phyloP scores from a whole-genome alignment of 2,888 invertebrate genomes.

The Strigamia maritima region DNA sequence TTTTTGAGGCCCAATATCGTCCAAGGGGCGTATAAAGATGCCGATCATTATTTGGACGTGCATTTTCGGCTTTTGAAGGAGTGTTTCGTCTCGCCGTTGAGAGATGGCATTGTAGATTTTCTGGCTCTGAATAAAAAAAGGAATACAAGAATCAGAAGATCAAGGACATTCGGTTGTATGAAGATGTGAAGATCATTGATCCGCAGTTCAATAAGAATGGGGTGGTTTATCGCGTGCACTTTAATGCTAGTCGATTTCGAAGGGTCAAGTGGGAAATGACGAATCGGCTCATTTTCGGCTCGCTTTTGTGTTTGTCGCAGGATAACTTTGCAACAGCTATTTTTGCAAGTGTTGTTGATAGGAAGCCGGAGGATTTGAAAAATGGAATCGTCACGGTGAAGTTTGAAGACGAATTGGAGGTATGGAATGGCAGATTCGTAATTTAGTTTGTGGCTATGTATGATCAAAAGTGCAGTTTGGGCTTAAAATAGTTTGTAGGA shows the following conservation, averaged over 20 bases:
- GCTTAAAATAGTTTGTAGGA: no score
- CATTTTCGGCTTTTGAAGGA: constrained; percentile 53
- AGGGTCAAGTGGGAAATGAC: constrained; percentile 38
- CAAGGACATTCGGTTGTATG: constrained; percentile 42
- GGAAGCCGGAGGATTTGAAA: constrained; percentile 36
- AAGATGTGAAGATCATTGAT: not conserved
- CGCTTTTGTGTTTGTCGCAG: constrained; percentile 38
- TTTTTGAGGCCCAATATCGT: constrained; percentile 50
- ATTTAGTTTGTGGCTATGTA: no score
- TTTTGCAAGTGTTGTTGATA: constrained; percentile 35
- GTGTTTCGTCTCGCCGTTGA: constrained; percentile 51
- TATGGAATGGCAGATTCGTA: no score
- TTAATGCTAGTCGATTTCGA: constrained; percentile 44
- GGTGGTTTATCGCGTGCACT: constrained; percentile 49
- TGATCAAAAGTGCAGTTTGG: no score
- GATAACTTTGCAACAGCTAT: constrained; percentile 39
- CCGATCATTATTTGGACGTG: constrained; percentile 53
- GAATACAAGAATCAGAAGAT: not conserved
- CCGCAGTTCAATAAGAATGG: not conserved
- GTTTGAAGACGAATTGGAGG: constrained; percentile 42
- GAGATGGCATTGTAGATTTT: constrained; percentile 48
- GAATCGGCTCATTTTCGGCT: constrained; percentile 31
- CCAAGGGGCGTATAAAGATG: constrained; percentile 48
- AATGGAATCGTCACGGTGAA: constrained; percentile 59
- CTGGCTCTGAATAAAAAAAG: not conserved